Conservation (phyloP, 2,113 vertebrate species). For the Carassius gibelio region DNA sequence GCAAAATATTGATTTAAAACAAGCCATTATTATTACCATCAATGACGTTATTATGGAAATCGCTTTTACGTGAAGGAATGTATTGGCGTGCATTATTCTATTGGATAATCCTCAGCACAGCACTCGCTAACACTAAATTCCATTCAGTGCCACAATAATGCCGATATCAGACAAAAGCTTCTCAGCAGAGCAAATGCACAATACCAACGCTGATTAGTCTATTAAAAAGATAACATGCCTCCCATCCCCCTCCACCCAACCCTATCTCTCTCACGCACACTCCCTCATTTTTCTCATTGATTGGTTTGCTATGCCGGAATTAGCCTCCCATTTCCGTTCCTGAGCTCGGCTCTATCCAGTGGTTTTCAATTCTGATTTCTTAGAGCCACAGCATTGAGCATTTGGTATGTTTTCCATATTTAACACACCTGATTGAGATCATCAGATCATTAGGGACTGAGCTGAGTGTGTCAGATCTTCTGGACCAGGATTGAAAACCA, state of each 20-base stretch:
- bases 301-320: conserved; percentile 47
- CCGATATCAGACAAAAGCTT: conserved; percentile 47
- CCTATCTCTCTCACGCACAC: conserved; percentile 14
- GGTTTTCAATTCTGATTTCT: conserved; percentile 18
- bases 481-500: background rate
- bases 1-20: conserved; percentile 18
- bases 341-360: conserved; percentile 7
- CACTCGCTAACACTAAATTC: conserved; percentile 11
- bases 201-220: conserved; percentile 44
- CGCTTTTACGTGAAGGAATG: background rate
- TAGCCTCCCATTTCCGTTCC: conserved; percentile 46
- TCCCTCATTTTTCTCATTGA: conserved; percentile 50
- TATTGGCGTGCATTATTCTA: conserved; percentile 37
- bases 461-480: background rate
- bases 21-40: conserved; percentile 8
- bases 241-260: conserved; percentile 27
- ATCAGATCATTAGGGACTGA: background rate
- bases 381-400: conserved; percentile 20
- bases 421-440: background rate
- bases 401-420: background rate
- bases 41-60: conserved; percentile 59
- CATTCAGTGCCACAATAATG: conserved; percentile 19
- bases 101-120: conserved; percentile 28
- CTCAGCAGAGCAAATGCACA: conserved; percentile 32
- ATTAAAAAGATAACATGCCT: conserved; percentile 40